These are phyloP conservation scores for Acronicta leporina DNA, from an alignment of 2,888 invertebrate species.

Conservation along the genomic window DNA sequence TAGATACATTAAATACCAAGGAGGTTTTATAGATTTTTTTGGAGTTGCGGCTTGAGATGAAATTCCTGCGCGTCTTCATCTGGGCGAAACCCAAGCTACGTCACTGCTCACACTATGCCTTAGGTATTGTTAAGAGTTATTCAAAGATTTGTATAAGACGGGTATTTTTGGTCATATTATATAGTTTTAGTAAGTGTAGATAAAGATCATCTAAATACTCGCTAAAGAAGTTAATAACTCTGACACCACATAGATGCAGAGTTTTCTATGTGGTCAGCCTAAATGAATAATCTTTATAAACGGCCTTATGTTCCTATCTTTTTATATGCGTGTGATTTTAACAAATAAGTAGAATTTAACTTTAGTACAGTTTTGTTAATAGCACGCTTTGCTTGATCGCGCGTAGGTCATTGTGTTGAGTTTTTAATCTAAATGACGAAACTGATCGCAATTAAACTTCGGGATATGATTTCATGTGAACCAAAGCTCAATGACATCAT, in stretches of 20 bases:
- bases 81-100: too few relatives aligned
- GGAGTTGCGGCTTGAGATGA: too few relatives aligned
- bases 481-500: constrained; percentile 76
- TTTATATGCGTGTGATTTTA: constrained; percentile 51
- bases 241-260: constrained; percentile 21
- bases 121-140: constrained; percentile 52
- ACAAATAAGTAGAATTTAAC: constrained; percentile 48
- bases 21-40: too few relatives aligned
- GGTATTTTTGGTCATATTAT: constrained; percentile 55
- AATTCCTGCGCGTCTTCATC: too few relatives aligned
- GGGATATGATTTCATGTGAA: constrained; percentile 58
- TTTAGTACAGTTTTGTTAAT: constrained; percentile 39
- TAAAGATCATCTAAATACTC: constrained; percentile 49
- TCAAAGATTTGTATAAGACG: constrained; percentile 53
- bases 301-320: constrained; percentile 53
- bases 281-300: constrained; percentile 42
- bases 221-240: constrained; percentile 32
- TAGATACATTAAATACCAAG: too few relatives aligned
- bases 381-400: constrained; percentile 18
- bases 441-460: constrained; percentile 36
- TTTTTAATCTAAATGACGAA: constrained; percentile 44
- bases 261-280: constrained; percentile 35
- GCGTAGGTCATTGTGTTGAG: constrained; percentile 24
- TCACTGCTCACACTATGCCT: constrained; percentile 3
- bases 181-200: constrained; percentile 50